phyloP scores from a whole-genome alignment of 2,888 invertebrate species.

The Cyclophora albipunctata region DNA sequence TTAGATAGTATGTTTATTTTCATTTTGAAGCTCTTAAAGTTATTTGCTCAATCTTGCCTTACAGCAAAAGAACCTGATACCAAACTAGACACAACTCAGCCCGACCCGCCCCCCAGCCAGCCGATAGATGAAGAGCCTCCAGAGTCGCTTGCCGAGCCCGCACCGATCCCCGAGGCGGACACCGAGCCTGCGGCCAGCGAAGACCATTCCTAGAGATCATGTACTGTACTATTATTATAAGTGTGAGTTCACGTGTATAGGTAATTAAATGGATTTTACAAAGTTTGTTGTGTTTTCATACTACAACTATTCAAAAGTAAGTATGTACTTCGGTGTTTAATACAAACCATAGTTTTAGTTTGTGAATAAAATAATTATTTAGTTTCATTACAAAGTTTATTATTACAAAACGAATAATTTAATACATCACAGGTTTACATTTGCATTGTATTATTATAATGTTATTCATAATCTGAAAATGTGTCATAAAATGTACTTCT shows the following conservation, averaged over 20 bases:
- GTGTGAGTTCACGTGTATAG: constrained; percentile 13
- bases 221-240: background rate
- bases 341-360: too few species aligned
- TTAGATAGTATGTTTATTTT: too few species aligned
- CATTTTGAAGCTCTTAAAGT: too few species aligned
- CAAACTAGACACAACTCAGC: constrained; percentile 26
- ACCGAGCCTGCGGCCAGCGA: constrained; percentile 6
- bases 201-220: constrained; percentile 31
- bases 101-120: background rate
- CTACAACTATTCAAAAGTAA: too few species aligned
- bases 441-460: constrained; percentile 12
- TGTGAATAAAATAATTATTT: background rate
- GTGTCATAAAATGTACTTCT: too few species aligned
- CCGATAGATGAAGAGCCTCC: background rate
- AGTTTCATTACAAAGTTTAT: constrained; percentile 24
- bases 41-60: background rate
- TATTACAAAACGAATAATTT: constrained; percentile 25
- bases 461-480: too few species aligned
- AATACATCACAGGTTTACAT: constrained; percentile 40
- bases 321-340: too few species aligned
- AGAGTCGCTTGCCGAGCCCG: constrained; percentile 6
- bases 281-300: background rate
- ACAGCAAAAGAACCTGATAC: constrained; percentile 23
- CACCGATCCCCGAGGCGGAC: constrained; percentile 3
- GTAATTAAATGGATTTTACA: constrained; percentile 7